Evolutionary conservation across 2,113 vertebrate species (phyloP), one percentile per base, ranked within the genome.

Genomic region (Myotis lucifugus): DNA sequence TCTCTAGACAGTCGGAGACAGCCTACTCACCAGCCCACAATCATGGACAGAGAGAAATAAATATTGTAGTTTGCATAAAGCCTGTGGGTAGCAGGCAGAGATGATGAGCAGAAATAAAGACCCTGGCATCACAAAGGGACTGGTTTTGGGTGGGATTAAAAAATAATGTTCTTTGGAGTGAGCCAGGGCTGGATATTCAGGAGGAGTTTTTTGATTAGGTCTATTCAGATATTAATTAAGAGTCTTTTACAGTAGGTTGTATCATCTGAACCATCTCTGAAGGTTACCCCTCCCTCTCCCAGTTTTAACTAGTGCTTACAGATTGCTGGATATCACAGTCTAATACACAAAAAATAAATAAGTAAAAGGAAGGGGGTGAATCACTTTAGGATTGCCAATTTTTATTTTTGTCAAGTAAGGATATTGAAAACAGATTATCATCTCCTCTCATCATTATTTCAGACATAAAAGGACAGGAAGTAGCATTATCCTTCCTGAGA

Each of bases 1-100:
- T 96, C 64, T 46, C 85, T 48, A 93, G 95, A 87, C 92, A 95
- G 89, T 85, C 87, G 0, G 8, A 95, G 95, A 91, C 90, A 74
- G 91, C 23, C 93, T 81, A n/a, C 67, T 96, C 56, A 83, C 81
- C 27, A 64, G 90, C 42, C 52, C 83, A 84, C 61, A n/a, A 50
- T 79, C 32, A 18, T 27, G 79, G 89, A 91, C 85, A 78, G 95
- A 94, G 84, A 82, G 86, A 72, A 82, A 85, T 56, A 74, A 96
- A 93, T 76, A 72, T 13, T 59, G 37, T 2, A 66, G 67, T 2
- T 76, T 29, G 61, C 6, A 12, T 48, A 6, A 69, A 91, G 90
- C 48, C 73, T 13, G 1, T 0, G 40, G 34, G 34, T 50, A 42
- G 76, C 72, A 40, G 46, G 40, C 56, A 69, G 83, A 40, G 42